Percentiles rank a stretch among this genome's conserved stretches.
Evolutionary conservation across 2,113 vertebrate genomes (phyloP).

Genomic region (Dolichotis patagonum): DNA sequence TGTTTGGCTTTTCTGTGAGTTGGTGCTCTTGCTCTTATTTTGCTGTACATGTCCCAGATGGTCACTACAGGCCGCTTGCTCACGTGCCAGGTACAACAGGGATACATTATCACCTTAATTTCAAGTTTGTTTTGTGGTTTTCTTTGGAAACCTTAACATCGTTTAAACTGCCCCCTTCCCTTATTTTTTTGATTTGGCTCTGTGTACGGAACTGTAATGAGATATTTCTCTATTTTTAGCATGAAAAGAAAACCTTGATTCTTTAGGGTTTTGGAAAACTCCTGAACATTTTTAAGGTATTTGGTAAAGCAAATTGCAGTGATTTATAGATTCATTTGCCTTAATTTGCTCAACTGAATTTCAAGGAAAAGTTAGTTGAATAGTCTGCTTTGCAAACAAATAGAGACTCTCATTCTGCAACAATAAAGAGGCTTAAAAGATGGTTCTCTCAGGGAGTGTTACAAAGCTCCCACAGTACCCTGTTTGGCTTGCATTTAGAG

Average conservation of each 20-base stretch:
- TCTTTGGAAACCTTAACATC: slow-evolving; percentile 74
- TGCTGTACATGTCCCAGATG: slow-evolving; percentile 47
- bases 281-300: slow-evolving; percentile 61
- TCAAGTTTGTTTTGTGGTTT: slow-evolving; percentile 75
- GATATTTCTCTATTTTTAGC: slow-evolving; percentile 73
- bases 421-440: slow-evolving; percentile 6
- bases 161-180: slow-evolving; percentile 58
- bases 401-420: slow-evolving; percentile 30
- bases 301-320: slow-evolving; percentile 63
- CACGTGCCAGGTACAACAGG: slow-evolving; percentile 52
- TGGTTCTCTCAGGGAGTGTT: background rate
- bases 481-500: background rate
- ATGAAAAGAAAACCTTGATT: slow-evolving; percentile 59
- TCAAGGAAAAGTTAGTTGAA: slow-evolving; percentile 59
- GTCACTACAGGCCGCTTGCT: slow-evolving; percentile 46
- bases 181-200: slow-evolving; percentile 66
- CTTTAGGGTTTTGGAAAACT: slow-evolving; percentile 62
- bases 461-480: background rate
- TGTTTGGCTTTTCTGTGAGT: slow-evolving; percentile 25
- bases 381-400: slow-evolving; percentile 19
- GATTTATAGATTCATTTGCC: slow-evolving; percentile 53
- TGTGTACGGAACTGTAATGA: slow-evolving; percentile 68
- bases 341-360: slow-evolving; percentile 60
- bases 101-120: slow-evolving; percentile 71
- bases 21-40: slow-evolving; percentile 20